A percentile compares a stretch with the other conserved stretches of the same genome.
Conservation (phyloP, 2,113 vertebrate species). For the Colistium nudipinnis region DNA sequence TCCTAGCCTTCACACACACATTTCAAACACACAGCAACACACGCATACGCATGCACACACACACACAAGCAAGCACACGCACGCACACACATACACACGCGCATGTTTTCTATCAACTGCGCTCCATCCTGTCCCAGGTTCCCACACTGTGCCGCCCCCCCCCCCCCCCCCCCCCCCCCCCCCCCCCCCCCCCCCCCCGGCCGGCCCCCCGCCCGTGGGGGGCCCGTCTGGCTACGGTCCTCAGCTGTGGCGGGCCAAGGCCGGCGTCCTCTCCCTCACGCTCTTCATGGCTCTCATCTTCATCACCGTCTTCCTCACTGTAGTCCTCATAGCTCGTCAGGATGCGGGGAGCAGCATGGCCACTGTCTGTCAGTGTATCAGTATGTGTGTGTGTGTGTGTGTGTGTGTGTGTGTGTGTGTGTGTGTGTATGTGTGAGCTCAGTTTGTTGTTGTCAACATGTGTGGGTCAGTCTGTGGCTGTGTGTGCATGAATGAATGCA, state of each 20-base stretch:
- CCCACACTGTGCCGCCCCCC: conserved; percentile 27
- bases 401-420: conserved; percentile 37
- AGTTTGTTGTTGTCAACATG: conserved; percentile 58
- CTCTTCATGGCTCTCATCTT: conserved; percentile 68
- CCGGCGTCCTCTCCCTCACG: conserved; percentile 62
- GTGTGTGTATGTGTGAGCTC: conserved; percentile 35
- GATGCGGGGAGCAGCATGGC: conserved; percentile 57
- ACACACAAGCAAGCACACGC: conserved; percentile 1
- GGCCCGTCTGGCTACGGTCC: conserved; percentile 63
- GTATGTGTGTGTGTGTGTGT: conserved; percentile 26
- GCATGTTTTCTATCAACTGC: conserved; percentile 57
- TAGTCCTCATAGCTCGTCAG: conserved; percentile 67
- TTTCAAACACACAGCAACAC: conserved; percentile 50
- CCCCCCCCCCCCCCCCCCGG: background rate
- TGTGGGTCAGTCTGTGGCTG: conserved; percentile 46
- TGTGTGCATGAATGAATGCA: conserved; percentile 1
- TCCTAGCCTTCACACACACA: conserved; percentile 71
- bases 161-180: background rate
- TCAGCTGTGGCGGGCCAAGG: conserved; percentile 75
- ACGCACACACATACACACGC: conserved; percentile 54
- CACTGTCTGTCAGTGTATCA: conserved; percentile 42
- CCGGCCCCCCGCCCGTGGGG: background rate
- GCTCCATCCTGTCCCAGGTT: conserved; percentile 65
- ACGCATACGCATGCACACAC: conserved; percentile 17
- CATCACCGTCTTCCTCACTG: conserved; percentile 62